Conservation (phyloP, 2,888 invertebrate species). For the Leptinotarsa tumamoca region DNA sequence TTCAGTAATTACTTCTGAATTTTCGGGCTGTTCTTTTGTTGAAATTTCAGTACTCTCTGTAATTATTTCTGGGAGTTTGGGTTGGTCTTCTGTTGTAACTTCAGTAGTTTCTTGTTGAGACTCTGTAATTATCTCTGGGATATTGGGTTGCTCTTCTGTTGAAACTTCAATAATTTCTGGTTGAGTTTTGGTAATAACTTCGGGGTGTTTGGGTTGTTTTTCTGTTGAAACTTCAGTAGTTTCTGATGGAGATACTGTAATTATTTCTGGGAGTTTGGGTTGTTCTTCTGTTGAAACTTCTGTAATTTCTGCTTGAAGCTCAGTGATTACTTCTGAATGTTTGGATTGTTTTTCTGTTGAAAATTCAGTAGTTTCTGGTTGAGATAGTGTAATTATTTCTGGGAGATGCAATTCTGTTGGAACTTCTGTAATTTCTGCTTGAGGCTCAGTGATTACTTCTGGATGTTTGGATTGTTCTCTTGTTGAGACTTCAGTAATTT, state of each 20-base stretch:
- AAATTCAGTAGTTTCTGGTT: not conserved
- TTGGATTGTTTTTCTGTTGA: not conserved
- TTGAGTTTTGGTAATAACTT: conserved; percentile 13
- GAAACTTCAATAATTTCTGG: not conserved
- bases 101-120: not conserved
- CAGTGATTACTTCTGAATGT: not conserved
- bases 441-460: not conserved
- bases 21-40: conserved; percentile 23
- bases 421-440: not conserved
- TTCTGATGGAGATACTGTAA: not conserved
- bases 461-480: not conserved
- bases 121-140: not conserved
- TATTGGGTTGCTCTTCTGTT: not conserved
- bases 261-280: not conserved
- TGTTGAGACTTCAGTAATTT: not conserved
- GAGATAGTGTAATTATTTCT: not conserved
- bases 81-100: not conserved
- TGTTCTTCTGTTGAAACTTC: not conserved
- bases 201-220: not conserved
- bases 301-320: not conserved
- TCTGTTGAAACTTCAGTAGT: conserved; percentile 25
- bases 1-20: not conserved
- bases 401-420: not conserved
- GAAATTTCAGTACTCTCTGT: not conserved
- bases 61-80: not conserved